These are phyloP conservation scores for Trichechus manatus DNA, from an alignment of 2,113 vertebrate species.

Conservation along the genomic window DNA sequence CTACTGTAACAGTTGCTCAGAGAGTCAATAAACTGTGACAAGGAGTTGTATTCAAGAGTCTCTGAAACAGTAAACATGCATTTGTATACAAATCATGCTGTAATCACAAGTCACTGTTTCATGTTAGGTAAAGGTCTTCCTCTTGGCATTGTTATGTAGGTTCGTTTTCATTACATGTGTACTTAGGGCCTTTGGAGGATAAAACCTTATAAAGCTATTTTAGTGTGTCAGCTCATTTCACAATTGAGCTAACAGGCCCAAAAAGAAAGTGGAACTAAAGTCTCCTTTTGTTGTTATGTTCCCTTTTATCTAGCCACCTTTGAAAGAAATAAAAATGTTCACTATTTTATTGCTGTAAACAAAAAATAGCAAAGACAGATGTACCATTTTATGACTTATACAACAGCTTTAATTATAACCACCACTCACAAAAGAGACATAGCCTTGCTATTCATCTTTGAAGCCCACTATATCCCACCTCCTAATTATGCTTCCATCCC, in stretches of 20 bases:
- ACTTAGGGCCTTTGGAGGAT: not conserved
- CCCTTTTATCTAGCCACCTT: constrained; percentile 24
- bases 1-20: not conserved
- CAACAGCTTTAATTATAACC: not conserved
- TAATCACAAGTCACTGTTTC: constrained; percentile 19
- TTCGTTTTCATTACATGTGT: constrained; percentile 42
- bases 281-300: not conserved
- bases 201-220: constrained; percentile 1
- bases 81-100: not conserved
- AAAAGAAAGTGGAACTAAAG: not conserved
- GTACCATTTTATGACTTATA: not conserved
- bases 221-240: not conserved
- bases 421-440: not conserved
- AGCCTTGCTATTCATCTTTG: not conserved
- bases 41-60: constrained; percentile 39
- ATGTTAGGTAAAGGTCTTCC: constrained; percentile 6
- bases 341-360: not conserved
- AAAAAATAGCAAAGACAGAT: constrained; percentile 13
- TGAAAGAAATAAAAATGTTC: not conserved
- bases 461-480: not conserved
- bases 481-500: not conserved
- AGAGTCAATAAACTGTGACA: constrained; percentile 25
- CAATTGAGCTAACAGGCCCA: not conserved
- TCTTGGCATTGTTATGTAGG: not conserved
- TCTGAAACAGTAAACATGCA: not conserved